These are phyloP conservation scores for Myanophis thanlyinensis DNA, from an alignment of 2,113 vertebrate genomes.

Conservation along the genomic window DNA sequence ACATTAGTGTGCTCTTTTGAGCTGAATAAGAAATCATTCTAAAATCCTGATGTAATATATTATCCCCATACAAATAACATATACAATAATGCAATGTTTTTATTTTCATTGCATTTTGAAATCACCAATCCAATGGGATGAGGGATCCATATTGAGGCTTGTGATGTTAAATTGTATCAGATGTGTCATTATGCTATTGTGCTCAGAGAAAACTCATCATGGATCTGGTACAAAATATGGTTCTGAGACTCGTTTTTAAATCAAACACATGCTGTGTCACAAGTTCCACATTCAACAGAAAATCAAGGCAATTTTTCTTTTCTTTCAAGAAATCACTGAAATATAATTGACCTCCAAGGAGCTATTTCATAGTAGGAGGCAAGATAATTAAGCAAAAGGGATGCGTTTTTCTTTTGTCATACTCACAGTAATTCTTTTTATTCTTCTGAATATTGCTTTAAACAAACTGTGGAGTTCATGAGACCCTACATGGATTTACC, in stretches of 20 bases:
- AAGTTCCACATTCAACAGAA: constrained; percentile 76
- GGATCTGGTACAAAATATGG: constrained; percentile 58
- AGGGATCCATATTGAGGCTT: constrained; percentile 37
- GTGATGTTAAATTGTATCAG: constrained; percentile 52
- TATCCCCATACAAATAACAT: background rate
- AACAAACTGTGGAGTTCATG: constrained; percentile 48
- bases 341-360: constrained; percentile 69
- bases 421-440: constrained; percentile 42
- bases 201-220: constrained; percentile 47
- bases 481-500: background rate
- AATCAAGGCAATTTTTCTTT: constrained; percentile 79
- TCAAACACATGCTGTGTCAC: constrained; percentile 72
- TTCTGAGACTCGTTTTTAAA: constrained; percentile 60
- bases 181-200: background rate
- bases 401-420: constrained; percentile 63
- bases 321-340: constrained; percentile 74
- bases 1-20: background rate
- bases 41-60: constrained; percentile 27
- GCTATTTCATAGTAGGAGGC: constrained; percentile 70
- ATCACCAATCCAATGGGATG: constrained; percentile 29
- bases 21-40: constrained; percentile 35
- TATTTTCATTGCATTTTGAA: constrained; percentile 43
- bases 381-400: constrained; percentile 72
- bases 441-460: constrained; percentile 35
- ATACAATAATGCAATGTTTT: background rate